Evolutionary conservation across 2,113 vertebrate genomes (phyloP), one percentile per base, ranked within the genome.

Genomic region (Calypte anna): DNA sequence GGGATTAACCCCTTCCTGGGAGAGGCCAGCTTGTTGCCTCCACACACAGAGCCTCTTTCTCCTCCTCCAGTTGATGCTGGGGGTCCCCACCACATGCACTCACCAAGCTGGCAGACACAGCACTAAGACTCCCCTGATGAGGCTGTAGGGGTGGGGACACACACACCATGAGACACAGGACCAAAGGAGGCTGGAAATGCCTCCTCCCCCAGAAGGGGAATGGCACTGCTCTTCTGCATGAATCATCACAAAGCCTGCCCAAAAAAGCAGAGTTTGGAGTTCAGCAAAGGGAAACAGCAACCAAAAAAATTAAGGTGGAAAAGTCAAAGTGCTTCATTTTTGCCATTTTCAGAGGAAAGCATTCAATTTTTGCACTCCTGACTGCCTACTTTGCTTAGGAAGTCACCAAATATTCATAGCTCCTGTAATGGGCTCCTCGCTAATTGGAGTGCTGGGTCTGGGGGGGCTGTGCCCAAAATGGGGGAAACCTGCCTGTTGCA

Each of bases 1-100:
- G 74, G 46, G 69, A 93, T 97, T 97, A 97, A 98, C 97, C 78
- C 92, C 70, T 92, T 82, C 69, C 38, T 27, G 7, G 63, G 46
- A 91, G 69, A 67, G 2, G 7, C 38, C 10, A 16, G 18, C 82
- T 59, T 53, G 22, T 22, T 87, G 44, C 57, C 70, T 43, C 63
- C 7, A 4, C 61, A 38, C 5, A 14, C 8, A 2, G 38, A 70
- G 14, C 61, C 74, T 62, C 27, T 43, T 58, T 54, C 61, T 74
- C 17, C 44, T 91, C 43, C 78, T 70, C n/a, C 10, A 5, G 10
- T 36, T 14, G 10, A 11, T 7, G 22, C 43, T 43, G 40, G 24
- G 11, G 68, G 91, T 74, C 55, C 43, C 33, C 55, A 40, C 36
- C 2, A 1, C 0, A 2, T 28, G 30, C 7, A 4, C n/a, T 13